These are phyloP conservation scores for Sparus aurata DNA, from an alignment of 2,797 vertebrate species.

Conservation along the genomic window DNA sequence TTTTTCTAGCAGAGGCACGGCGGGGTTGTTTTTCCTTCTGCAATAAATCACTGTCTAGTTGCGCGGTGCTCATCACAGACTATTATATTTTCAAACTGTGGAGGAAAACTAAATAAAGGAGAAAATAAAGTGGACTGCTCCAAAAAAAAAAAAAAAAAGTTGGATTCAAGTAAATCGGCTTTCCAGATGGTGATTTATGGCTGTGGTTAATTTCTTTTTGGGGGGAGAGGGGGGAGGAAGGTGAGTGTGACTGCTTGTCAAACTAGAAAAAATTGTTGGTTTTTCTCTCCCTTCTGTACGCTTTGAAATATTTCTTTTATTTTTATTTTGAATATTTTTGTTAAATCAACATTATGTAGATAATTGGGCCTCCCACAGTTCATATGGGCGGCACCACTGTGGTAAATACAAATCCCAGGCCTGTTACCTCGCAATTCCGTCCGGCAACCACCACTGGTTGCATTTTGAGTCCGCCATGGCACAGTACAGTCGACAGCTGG, in stretches of 20 bases:
- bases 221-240: background rate
- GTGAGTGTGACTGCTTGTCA: constrained; percentile 25
- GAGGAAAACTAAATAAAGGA: constrained; percentile 25
- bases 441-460: too few species aligned
- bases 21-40: constrained; percentile 21
- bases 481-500: too few species aligned
- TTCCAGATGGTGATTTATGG: constrained; percentile 49
- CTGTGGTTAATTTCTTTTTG: constrained; percentile 1
- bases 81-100: constrained; percentile 44
- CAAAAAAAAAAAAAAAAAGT: constrained; percentile 33
- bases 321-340: constrained; percentile 1
- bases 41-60: constrained; percentile 64
- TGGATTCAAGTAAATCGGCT: constrained; percentile 45
- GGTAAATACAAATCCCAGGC: too few species aligned
- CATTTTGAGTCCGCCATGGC: too few species aligned
- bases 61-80: constrained; percentile 36
- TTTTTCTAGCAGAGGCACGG: constrained; percentile 30
- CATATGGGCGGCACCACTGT: too few species aligned
- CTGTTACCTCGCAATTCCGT: too few species aligned
- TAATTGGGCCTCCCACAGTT: too few species aligned
- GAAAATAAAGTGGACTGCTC: constrained; percentile 19
- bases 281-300: background rate
- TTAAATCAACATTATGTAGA: background rate
- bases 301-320: background rate
- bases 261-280: constrained; percentile 20